Evolutionary conservation across 1,140 invertebrate genomes (phyloP).

Genomic region (Bacillus rossius): DNA sequence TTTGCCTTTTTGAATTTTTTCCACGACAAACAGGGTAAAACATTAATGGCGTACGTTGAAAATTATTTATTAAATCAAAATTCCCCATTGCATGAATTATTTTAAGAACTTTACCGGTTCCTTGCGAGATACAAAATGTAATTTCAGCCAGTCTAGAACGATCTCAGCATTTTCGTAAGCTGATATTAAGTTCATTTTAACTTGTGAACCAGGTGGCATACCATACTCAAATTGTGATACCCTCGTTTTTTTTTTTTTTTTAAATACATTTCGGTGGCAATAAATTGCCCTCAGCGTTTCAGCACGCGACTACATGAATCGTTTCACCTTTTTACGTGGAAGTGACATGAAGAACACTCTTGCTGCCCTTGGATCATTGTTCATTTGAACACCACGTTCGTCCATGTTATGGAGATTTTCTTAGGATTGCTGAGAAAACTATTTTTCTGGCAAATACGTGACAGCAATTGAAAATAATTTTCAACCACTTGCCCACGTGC

Average conservation of each 20-base stretch:
- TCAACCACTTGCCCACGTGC: too few relatives aligned
- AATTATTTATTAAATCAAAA: too few relatives aligned
- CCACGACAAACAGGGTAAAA: too few relatives aligned
- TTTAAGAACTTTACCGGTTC: constrained; percentile 32
- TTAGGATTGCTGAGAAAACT: too few relatives aligned
- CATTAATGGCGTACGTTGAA: too few relatives aligned
- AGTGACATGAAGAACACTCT: not conserved
- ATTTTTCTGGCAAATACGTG: too few relatives aligned
- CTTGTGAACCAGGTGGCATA: constrained; percentile 34
- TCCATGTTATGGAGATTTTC: too few relatives aligned
- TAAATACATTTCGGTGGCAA: constrained; percentile 30
- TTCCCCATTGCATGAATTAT: too few relatives aligned
- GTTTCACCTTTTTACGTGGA: not conserved
- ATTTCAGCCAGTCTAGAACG: constrained; percentile 36
- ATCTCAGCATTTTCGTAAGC: constrained; percentile 34
- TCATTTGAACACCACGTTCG: constrained; percentile 30
- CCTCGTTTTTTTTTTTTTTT: constrained; percentile 36
- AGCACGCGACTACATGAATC: not conserved
- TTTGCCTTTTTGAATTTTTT: too few relatives aligned
- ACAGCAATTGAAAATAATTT: too few relatives aligned
- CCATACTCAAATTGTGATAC: constrained; percentile 34
- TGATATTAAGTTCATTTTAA: constrained; percentile 39
- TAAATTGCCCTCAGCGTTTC: constrained; percentile 29
- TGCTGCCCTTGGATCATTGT: constrained; percentile 22
- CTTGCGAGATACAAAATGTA: constrained; percentile 37